Percentiles rank a stretch among this genome's conserved stretches.
Evolutionary conservation across 2,888 invertebrate species (phyloP).

Genomic region (Ecdyonurus torrentis): DNA sequence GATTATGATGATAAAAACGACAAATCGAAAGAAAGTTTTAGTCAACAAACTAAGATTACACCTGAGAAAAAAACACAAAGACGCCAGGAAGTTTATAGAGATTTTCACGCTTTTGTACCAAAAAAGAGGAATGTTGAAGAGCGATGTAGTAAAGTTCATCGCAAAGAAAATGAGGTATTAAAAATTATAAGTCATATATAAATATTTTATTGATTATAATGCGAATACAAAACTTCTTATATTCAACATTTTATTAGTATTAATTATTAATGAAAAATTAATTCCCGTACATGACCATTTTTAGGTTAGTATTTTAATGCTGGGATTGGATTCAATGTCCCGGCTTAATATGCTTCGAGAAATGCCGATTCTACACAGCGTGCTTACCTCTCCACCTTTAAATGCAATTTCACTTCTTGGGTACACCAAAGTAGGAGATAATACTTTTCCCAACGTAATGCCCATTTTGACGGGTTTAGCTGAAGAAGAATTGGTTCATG

Average conservation of each 20-base stretch:
- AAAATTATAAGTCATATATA: neutral
- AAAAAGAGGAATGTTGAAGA: constrained; percentile 20
- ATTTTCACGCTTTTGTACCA: constrained; percentile 48
- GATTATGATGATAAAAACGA: neutral
- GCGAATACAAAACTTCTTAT: too few species aligned
- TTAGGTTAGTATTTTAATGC: constrained; percentile 1
- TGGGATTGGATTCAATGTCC: constrained; percentile 71
- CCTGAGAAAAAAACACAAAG: neutral
- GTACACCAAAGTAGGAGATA: constrained; percentile 87
- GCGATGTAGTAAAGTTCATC: neutral
- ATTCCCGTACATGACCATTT: neutral
- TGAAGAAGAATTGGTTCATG: constrained; percentile 41
- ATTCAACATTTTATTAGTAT: too few species aligned
- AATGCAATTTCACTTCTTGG: constrained; percentile 64
- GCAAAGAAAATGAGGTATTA: neutral
- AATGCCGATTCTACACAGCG: too few species aligned
- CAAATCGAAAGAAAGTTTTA: neutral
- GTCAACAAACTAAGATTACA: neutral
- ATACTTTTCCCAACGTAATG: constrained; percentile 80
- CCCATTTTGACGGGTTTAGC: constrained; percentile 60
- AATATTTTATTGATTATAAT: neutral
- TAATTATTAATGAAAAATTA: too few species aligned
- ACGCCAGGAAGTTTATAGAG: constrained; percentile 36
- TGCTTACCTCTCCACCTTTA: constrained; percentile 44
- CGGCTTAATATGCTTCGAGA: constrained; percentile 69